These are phyloP conservation scores for Brachionus rotundiformis DNA, from an alignment of 1,140 invertebrate genomes.

Conservation along the genomic window DNA sequence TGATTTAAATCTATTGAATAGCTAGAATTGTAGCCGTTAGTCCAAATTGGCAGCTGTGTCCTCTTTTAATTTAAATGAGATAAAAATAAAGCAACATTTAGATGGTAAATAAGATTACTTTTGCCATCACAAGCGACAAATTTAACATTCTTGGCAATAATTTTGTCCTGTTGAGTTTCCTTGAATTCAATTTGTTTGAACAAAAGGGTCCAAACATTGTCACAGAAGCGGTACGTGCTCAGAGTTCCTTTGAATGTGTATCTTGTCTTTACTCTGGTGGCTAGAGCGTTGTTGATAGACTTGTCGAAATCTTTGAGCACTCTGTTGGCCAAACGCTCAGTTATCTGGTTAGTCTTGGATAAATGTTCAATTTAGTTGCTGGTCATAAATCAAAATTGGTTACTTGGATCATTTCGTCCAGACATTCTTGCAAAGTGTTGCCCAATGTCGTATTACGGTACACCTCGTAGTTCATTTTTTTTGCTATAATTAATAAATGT, in stretches of 20 bases:
- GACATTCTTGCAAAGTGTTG: constrained; percentile 89
- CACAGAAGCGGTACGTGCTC: constrained; percentile 97
- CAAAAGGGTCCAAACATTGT: constrained; percentile 99
- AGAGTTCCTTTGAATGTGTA: constrained; percentile 90
- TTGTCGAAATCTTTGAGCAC: constrained; percentile 94
- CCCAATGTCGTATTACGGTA: constrained; percentile 96
- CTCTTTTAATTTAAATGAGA: constrained; percentile 25
- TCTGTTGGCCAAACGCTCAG: constrained; percentile 83
- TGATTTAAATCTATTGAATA: background rate
- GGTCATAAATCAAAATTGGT: background rate
- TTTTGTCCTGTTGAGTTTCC: constrained; percentile 88
- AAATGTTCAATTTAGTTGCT: background rate
- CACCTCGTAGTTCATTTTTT: constrained; percentile 75
- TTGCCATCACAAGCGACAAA: constrained; percentile 99
- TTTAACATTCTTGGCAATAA: constrained; percentile 90
- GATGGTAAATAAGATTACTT: constrained; percentile 66
- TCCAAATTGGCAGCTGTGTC: constrained; percentile 43
- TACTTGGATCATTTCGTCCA: constrained; percentile 83
- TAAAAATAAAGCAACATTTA: too few species aligned
- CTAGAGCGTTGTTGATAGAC: constrained; percentile 88
- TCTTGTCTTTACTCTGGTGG: constrained; percentile 85
- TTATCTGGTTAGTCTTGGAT: constrained; percentile 86
- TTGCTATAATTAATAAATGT: background rate
- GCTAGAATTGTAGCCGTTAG: background rate
- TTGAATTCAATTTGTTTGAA: constrained; percentile 96